Evolutionary conservation across 2,797 vertebrate species (phyloP).

Genomic region (Alcedo quadribrachys): DNA sequence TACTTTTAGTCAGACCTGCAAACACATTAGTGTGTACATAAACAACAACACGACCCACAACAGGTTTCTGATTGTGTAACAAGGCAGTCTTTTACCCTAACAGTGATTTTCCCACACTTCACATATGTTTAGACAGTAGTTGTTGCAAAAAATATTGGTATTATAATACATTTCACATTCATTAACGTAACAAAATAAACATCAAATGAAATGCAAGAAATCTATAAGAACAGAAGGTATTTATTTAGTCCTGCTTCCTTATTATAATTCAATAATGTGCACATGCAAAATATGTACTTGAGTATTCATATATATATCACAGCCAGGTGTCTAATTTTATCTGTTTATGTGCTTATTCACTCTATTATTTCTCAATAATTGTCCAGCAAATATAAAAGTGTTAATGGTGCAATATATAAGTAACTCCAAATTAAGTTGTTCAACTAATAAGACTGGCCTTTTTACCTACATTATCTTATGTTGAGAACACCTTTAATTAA

Average conservation of each 20-base stretch:
- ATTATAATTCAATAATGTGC: neutral
- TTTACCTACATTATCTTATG: neutral
- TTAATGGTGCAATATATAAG: neutral
- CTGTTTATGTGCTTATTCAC: neutral
- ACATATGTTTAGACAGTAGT: neutral
- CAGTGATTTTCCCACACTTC: neutral
- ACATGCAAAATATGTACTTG: neutral
- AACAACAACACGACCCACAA: neutral
- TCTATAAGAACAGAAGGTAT: neutral
- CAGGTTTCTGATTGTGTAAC: neutral
- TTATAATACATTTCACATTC: neutral
- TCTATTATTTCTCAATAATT: neutral
- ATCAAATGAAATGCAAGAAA: neutral
- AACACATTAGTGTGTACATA: neutral
- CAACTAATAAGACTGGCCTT: neutral
- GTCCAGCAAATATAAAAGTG: neutral
- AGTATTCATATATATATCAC: neutral
- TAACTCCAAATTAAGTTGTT: neutral
- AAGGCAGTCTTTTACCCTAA: neutral
- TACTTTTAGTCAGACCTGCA: neutral
- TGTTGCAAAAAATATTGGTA: neutral
- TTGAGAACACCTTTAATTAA: slow-evolving; percentile 57
- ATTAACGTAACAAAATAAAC: neutral
- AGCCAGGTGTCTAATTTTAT: neutral
- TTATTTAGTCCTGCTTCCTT: neutral